Evolutionary conservation across 2,797 vertebrate species (phyloP).

Genomic region (Pseudocheirus occidentalis): DNA sequence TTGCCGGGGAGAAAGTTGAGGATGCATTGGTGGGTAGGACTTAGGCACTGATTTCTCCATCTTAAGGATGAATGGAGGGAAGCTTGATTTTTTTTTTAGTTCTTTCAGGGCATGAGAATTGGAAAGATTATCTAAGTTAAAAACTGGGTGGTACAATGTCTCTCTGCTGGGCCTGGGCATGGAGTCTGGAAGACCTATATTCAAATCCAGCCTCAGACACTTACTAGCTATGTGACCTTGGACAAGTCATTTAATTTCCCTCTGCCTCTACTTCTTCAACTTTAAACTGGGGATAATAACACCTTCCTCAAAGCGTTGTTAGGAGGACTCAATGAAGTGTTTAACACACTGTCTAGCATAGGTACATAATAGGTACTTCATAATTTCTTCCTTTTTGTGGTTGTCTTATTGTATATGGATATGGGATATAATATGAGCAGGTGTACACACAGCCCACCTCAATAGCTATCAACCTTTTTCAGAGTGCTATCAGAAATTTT

Average conservation of each 20-base stretch:
- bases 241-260: not conserved
- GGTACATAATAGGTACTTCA: not conserved
- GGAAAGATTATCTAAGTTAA: not conserved
- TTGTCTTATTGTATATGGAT: not conserved
- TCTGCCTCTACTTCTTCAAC: not conserved
- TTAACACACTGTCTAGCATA: not conserved
- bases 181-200: not conserved
- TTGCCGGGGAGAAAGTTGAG: not conserved
- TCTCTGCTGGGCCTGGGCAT: not conserved
- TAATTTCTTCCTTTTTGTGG: not conserved
- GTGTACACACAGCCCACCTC: not conserved
- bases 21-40: not conserved
- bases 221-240: not conserved
- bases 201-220: not conserved
- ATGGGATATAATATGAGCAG: not conserved
- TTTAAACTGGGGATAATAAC: not conserved
- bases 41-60: not conserved
- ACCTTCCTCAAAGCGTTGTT: not conserved
- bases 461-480: not conserved
- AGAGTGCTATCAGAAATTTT: not conserved
- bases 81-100: not conserved
- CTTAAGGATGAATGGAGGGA: not conserved
- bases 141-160: not conserved
- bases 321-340: not conserved
- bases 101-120: not conserved